Evolutionary conservation across 1,140 invertebrate species (phyloP), one percentile per base, ranked within the genome.

Genomic region (Parasteatoda tepidariorum): DNA sequence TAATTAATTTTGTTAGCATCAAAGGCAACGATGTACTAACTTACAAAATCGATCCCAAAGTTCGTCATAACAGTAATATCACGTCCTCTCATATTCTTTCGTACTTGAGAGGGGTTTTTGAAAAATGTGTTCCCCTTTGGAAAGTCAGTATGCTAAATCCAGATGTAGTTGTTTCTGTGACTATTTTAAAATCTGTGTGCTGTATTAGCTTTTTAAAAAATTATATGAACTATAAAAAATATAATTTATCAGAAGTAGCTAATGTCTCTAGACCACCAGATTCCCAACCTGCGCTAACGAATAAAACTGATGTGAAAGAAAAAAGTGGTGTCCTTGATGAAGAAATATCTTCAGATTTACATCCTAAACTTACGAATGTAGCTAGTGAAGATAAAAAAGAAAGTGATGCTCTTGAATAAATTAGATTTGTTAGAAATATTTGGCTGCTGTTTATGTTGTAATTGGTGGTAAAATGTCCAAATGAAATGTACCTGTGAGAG

Each of bases 31-130:
- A 93, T 73, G 90, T 92, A 24, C 93, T 92, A 83, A 94, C 93
- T 30, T 97, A 93, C 90, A 92, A 92, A 48, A 93, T 97, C 78
- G 90, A 94, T 24, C 94, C 94, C 86, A 97, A 96, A 88, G 92
- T 93, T 85, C 92, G 95, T 64, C 94, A 94, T 86, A 97, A 95
- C 86, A 93, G 92, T 86, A 92, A 90, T 84, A 89, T 96, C 15
- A 90, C 92, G 31, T 90, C 93, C 82, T 92, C 93, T 57, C 90
- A 93, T 66, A 73, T 89, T 3, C 84, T 88, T 15, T 84, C 85
- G 22, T 68, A 75, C 2, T 41, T 89, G 24, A 85, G 83, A 18
- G 71, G 86, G 13, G 62, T 86, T 2, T 75, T 89, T 9, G 78
- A 84, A 18, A 84, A 86, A 9, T 84, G 85, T 15, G 87, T 87